A percentile compares a stretch with the other conserved stretches of the same genome.
phyloP scores from a whole-genome alignment of 2,113 vertebrate species.

The Orientallactaga bullata region DNA sequence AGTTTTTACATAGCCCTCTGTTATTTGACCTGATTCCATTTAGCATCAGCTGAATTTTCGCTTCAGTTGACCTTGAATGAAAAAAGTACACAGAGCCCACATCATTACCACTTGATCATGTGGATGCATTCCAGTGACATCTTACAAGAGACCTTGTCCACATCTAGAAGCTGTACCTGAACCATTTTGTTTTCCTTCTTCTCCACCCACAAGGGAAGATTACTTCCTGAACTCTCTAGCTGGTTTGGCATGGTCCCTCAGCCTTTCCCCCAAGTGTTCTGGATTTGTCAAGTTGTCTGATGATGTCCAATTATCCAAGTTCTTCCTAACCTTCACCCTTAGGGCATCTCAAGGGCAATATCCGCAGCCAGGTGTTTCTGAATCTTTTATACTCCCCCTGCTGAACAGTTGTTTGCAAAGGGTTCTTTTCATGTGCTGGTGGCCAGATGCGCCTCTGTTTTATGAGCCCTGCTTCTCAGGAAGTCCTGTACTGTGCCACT shows the following conservation, averaged over 20 bases:
- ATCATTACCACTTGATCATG: not conserved
- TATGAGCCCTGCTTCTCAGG: constrained; percentile 66
- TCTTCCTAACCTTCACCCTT: constrained; percentile 36
- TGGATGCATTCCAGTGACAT: not conserved
- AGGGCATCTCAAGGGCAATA: constrained; percentile 42
- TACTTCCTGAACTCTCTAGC: not conserved
- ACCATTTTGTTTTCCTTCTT: not conserved
- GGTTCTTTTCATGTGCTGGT: constrained; percentile 62
- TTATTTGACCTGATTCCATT: not conserved
- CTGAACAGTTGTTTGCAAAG: constrained; percentile 52
- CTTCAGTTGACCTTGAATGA: not conserved
- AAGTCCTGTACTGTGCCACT: constrained; percentile 61
- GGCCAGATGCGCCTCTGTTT: constrained; percentile 65
- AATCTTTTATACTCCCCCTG: constrained; percentile 16
- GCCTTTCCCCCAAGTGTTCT: not conserved
- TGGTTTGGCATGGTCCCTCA: not conserved
- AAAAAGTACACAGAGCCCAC: not conserved
- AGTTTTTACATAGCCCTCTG: not conserved
- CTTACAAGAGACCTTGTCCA: not conserved
- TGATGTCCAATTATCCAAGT: not conserved
- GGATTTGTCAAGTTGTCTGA: not conserved
- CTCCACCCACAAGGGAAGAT: not conserved
- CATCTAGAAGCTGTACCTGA: not conserved
- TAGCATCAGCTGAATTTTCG: not conserved
- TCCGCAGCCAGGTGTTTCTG: constrained; percentile 53